phyloP scores from a whole-genome alignment of 2,113 vertebrate genomes.

The Pelusios castaneus region DNA sequence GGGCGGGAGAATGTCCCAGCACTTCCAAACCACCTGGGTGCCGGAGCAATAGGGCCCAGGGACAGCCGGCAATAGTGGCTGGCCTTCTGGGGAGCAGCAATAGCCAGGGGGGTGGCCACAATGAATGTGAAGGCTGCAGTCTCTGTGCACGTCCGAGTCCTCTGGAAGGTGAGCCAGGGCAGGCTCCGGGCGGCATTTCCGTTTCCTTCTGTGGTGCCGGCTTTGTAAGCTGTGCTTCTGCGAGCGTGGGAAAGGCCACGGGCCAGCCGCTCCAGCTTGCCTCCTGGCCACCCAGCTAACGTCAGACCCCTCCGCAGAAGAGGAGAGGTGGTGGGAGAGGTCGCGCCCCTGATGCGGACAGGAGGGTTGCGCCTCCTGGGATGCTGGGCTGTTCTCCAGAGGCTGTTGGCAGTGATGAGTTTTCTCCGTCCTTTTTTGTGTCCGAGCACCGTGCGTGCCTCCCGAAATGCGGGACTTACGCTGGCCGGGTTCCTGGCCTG shows the following conservation, averaged over 20 bases:
- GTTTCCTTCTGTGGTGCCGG: conserved; percentile 81
- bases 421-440: conserved; percentile 64
- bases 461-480: conserved; percentile 37
- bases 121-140: conserved; percentile 77
- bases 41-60: conserved; percentile 68
- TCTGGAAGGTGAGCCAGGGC: conserved; percentile 74
- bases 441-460: conserved; percentile 30
- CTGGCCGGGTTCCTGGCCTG: conserved; percentile 18
- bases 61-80: conserved; percentile 81
- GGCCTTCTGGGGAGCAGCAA: conserved; percentile 82
- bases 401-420: conserved; percentile 63
- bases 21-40: conserved; percentile 85
- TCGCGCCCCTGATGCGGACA: conserved; percentile 1
- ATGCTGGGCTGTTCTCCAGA: conserved; percentile 37
- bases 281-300: conserved; percentile 6
- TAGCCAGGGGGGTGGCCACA: conserved; percentile 75
- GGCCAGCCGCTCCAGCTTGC: not conserved
- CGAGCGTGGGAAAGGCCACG: conserved; percentile 61
- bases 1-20: conserved; percentile 76
- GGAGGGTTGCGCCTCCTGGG: conserved; percentile 66
- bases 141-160: conserved; percentile 79
- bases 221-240: conserved; percentile 68
- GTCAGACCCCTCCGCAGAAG: conserved; percentile 18
- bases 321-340: not conserved
- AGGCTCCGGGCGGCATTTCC: conserved; percentile 79